Evolutionary conservation across 2,797 vertebrate genomes (phyloP), one percentile per base, ranked within the genome.

Genomic region (Myotis findleyi): DNA sequence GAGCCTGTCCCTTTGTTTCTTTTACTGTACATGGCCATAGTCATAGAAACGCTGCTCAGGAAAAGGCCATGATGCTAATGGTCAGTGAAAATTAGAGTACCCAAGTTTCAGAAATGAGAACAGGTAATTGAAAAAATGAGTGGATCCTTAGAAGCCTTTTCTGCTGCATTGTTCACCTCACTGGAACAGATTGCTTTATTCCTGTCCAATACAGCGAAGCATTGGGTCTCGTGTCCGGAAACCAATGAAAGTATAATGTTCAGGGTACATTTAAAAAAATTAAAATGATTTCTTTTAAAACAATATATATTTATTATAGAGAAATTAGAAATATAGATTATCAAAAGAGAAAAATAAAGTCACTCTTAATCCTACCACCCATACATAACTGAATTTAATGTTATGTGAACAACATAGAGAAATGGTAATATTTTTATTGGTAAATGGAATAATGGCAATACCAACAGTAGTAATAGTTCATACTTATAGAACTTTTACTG

Each of bases 271-370:
- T 88, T 71, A 71, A 25, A 16, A 38, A 77, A 76, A 36, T 69
- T 82, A 84, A 84, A 75, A 79, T 51, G 20, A 51, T 91, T 94
- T 94, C 44, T 87, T 94, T 64, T 69, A 71, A 96, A 89, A 47
- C 33, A 92, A 73, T 33, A 53, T 27, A 2, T 86, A 72, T 77
- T 51, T 89, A 69, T 89, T 82, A 3, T 76, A 93, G 59, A 51
- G 17, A 89, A 47, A 66, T 73, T 33, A 77, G 41, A 69, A 79
- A 44, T 91, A 36, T 10, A 73, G 11, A 53, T 72, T 66, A 47
- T 64, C 72, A 57, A 94, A 66, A 80, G 73, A 88, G 62, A 75
- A 91, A 79, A 69, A 86, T 73, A 77, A 94, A 93, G 75, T 71
- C 21, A 64, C 27, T 53, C 66, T 89, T 93, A 59, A 55, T 93